Evolutionary conservation across 1,140 invertebrate species (phyloP), one percentile per base, ranked within the genome.

Genomic region (Drosophila simulans): DNA sequence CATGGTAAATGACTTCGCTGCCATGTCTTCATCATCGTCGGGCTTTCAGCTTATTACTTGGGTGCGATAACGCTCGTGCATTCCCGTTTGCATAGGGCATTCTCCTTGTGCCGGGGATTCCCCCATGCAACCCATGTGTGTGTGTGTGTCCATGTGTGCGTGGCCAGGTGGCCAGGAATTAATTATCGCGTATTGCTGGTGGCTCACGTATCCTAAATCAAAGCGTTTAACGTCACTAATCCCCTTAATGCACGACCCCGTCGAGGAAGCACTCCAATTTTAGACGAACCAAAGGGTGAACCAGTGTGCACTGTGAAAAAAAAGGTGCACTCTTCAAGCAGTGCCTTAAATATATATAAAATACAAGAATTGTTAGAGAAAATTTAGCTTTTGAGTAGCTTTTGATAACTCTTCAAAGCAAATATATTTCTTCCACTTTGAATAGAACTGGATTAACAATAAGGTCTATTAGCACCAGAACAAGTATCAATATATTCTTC

Each of bases 21-120:
- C 55, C 77, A 85, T 81, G 62, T 64, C 72, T 77, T 85, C 81
- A 73, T 81, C 77, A 84, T 52, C 62, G 57, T 64, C 60, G 53
- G 43, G 83, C 84, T 86, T 88, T 86, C 83, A 86, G 83, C 83
- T 86, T 83, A 86, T 86, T 86, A 86, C 83, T 88, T 83, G 65
- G 56, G 58, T 82, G 55, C 39, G 52, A 25, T 60, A 72, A 43
- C 49, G 35, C 39, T 43, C 55, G 35, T 52, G 45, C 46, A 54
- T 60, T 56, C 35, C 13, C 52, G 53, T 57, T 65, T 65, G 34
- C 56, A 51, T 58, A 11, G 46, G 42, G 17, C 25, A 34, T n/a
- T 55, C 25, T 17, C 17, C 35, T 15, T 1, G 27, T 46, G 5
- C 11, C 37, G 20, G 4, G 22, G 13, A n/a, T 48, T 15, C 8